phyloP scores from a whole-genome alignment of 2,888 invertebrate genomes.

The Dichetophora obliterata region DNA sequence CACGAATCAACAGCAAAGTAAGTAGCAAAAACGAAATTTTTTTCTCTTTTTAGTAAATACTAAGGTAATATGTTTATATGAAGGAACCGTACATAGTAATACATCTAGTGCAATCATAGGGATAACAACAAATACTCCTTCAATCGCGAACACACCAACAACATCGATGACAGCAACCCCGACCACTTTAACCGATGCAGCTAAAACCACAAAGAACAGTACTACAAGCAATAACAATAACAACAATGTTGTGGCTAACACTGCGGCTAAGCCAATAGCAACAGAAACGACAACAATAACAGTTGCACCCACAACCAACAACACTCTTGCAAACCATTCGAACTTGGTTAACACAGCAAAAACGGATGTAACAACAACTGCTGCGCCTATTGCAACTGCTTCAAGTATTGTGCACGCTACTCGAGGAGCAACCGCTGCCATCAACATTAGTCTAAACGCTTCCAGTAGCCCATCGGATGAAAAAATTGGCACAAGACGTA shows the following conservation, averaged over 20 bases:
- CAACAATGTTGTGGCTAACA: not conserved
- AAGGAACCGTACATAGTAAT: not conserved
- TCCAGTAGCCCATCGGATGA: constrained; percentile 63
- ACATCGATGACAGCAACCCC: constrained; percentile 38
- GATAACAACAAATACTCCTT: constrained; percentile 36
- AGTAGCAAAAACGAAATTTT: constrained; percentile 35
- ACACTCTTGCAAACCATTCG: constrained; percentile 22
- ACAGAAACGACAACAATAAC: constrained; percentile 32
- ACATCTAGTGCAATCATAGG: constrained; percentile 28
- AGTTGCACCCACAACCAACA: constrained; percentile 2
- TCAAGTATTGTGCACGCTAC: constrained; percentile 57
- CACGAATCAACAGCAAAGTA: constrained; percentile 47
- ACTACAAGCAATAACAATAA: constrained; percentile 25
- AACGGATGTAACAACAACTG: constrained; percentile 20
- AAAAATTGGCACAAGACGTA: constrained; percentile 73
- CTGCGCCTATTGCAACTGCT: constrained; percentile 16
- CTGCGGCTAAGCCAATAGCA: not conserved
- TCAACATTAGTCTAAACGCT: constrained; percentile 48
- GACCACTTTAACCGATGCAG: constrained; percentile 45
- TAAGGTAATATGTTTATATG: not conserved
- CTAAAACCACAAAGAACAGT: constrained; percentile 48
- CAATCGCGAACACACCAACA: constrained; percentile 38
- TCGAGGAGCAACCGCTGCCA: constrained; percentile 54
- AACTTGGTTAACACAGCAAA: constrained; percentile 40
- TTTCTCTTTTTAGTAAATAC: not conserved